phyloP scores from a whole-genome alignment of 1,140 invertebrate species.

The Bicyclus anynana region DNA sequence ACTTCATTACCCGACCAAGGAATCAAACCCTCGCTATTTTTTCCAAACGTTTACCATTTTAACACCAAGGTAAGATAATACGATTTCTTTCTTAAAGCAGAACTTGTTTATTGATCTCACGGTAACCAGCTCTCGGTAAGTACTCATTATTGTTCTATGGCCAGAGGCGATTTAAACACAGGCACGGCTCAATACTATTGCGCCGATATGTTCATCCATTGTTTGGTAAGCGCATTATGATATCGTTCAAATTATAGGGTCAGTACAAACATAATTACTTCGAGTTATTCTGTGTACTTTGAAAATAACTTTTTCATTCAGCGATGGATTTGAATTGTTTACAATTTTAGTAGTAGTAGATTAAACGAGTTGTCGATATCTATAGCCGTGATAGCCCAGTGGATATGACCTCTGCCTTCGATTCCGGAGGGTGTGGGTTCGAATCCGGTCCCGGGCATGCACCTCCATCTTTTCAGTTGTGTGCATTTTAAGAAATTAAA shows the following conservation, averaged over 20 bases:
- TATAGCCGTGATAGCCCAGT: too few relatives aligned
- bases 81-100: too few relatives aligned
- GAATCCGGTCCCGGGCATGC: too few relatives aligned
- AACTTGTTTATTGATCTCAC: neutral
- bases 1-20: too few relatives aligned
- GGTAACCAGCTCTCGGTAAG: neutral
- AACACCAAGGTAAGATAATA: too few relatives aligned
- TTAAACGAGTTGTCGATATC: too few relatives aligned
- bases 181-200: constrained; percentile 20
- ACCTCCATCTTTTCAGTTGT: too few relatives aligned
- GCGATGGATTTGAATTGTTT: neutral
- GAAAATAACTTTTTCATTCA: neutral
- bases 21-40: too few relatives aligned
- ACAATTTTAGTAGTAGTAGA: neutral
- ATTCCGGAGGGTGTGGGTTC: too few relatives aligned
- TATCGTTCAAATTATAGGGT: constrained; percentile 9
- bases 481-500: too few relatives aligned
- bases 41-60: too few relatives aligned
- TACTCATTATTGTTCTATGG: constrained; percentile 9
- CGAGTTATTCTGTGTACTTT: neutral
- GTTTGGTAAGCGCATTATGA: constrained; percentile 10
- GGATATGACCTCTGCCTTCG: too few relatives aligned
- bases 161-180: constrained; percentile 22
- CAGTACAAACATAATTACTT: neutral
- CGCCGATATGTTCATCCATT: constrained; percentile 19